Evolutionary conservation across 2,113 vertebrate genomes (phyloP).

Genomic region (human): GRCh38 chr5:10222501-10223000

Average conservation of each 20-base stretch:
- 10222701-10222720: not conserved
- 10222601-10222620: not conserved
- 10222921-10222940: not conserved
- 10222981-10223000: not conserved
- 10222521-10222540: not conserved
- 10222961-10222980: not conserved
- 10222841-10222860: fast-evolving
- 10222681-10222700: not conserved
- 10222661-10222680: not conserved
- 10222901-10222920: not conserved
- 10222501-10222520: not conserved
- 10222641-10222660: fast-evolving
- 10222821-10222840: fast-evolving
- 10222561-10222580: not conserved
- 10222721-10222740: not conserved
- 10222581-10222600: not conserved
- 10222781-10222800: not conserved
- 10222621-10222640: not conserved
- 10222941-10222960: not conserved
- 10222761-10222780: not conserved
- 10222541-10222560: not conserved
- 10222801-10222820: not conserved
- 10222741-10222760: not conserved
- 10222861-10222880: not conserved
- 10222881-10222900: not conserved